Evolutionary conservation across 2,888 invertebrate species (phyloP).

Genomic region (Scotopteryx bipunctaria): DNA sequence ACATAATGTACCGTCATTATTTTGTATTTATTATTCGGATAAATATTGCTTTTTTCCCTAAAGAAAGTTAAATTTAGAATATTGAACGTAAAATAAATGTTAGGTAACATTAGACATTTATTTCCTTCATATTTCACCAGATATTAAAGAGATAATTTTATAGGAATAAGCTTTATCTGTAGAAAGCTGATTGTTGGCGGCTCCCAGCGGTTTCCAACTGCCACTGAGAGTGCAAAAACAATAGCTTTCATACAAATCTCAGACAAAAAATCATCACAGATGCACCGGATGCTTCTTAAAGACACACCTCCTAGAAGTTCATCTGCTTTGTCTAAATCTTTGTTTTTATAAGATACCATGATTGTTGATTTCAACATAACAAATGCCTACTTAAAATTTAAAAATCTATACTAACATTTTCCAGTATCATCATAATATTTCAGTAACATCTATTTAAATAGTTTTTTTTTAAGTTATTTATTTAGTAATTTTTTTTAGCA

Average conservation of each 20-base stretch:
- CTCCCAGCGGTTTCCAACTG: constrained; percentile 31
- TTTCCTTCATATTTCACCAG: background rate
- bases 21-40: too few species aligned
- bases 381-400: too few species aligned
- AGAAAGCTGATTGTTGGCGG: constrained; percentile 34
- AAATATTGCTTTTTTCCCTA: too few species aligned
- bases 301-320: constrained; percentile 34
- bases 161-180: constrained; percentile 21
- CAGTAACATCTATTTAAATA: too few species aligned
- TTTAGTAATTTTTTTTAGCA: too few species aligned
- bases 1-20: too few species aligned
- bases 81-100: too few species aligned
- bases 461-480: too few species aligned
- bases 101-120: background rate
- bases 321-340: constrained; percentile 5
- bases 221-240: constrained; percentile 30
- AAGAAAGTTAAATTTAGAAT: too few species aligned
- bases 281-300: constrained; percentile 46
- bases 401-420: too few species aligned
- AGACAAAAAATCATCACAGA: constrained; percentile 43
- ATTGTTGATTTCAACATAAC: too few species aligned
- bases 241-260: constrained; percentile 22
- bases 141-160: constrained; percentile 17
- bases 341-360: too few species aligned
- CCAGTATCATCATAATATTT: background rate